Conservation (phyloP, 2,888 invertebrate genomes). For the Stenoptilia bipunctidactyla region DNA sequence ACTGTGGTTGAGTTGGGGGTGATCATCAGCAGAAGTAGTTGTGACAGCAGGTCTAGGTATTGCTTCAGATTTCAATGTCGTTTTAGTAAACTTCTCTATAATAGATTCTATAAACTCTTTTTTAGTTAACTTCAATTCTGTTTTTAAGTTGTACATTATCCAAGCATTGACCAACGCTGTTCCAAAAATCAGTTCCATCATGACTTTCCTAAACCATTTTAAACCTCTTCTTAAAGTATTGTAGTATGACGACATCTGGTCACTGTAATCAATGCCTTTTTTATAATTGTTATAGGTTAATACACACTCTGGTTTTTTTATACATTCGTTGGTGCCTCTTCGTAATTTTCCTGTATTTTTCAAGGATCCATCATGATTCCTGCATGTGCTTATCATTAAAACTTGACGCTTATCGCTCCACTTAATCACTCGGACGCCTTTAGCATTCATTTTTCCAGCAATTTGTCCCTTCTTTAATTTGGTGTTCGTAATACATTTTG, state of each 20-base stretch:
- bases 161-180: constrained; percentile 18
- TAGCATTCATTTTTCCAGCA: constrained; percentile 20
- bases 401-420: too few species aligned
- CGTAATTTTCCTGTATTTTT: too few species aligned
- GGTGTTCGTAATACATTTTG: constrained; percentile 14
- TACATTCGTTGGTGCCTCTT: too few species aligned
- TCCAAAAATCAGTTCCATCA: constrained; percentile 20
- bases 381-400: too few species aligned
- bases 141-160: constrained; percentile 17
- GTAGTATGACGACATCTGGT: constrained; percentile 22
- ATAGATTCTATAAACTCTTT: constrained; percentile 16
- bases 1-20: too few species aligned
- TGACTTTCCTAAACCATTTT: constrained; percentile 20
- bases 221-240: constrained; percentile 18
- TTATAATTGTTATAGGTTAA: constrained; percentile 20
- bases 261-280: constrained; percentile 20
- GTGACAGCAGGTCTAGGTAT: too few species aligned
- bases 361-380: too few species aligned
- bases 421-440: constrained; percentile 13
- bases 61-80: background rate
- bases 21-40: too few species aligned
- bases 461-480: constrained; percentile 21
- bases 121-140: constrained; percentile 15
- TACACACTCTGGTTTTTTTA: constrained; percentile 16
- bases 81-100: constrained; percentile 14